Evolutionary conservation across 2,888 invertebrate species (phyloP).

Genomic region (Lycia hirtaria): DNA sequence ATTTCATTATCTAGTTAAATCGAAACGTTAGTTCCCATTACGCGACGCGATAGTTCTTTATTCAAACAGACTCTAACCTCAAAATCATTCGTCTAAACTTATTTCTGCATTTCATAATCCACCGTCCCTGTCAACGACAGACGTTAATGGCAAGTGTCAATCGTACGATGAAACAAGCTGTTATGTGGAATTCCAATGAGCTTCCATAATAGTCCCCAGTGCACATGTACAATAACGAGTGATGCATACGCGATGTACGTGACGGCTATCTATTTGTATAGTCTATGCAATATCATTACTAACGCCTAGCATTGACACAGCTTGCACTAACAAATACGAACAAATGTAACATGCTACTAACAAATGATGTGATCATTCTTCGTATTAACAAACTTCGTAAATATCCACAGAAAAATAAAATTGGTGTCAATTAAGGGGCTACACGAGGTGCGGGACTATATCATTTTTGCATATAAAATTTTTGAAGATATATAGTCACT

Average conservation of each 20-base stretch:
- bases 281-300: constrained; percentile 46
- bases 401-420: no score
- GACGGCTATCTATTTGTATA: constrained; percentile 39
- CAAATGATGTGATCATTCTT: no score
- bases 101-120: constrained; percentile 31
- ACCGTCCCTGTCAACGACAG: constrained; percentile 47
- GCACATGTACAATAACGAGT: constrained; percentile 44
- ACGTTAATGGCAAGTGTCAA: constrained; percentile 49
- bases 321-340: constrained; percentile 31
- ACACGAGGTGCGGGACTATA: no score
- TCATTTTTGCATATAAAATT: no score
- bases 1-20: not conserved
- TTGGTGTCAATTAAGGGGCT: no score
- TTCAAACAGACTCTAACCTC: no score
- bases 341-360: not conserved
- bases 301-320: constrained; percentile 42
- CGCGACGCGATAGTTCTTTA: no score
- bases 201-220: constrained; percentile 43
- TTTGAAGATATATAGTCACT: no score
- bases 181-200: constrained; percentile 54
- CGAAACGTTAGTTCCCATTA: no score
- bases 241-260: constrained; percentile 33
- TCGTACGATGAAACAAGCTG: constrained; percentile 52
- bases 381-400: no score
- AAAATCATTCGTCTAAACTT: no score